Conservation (phyloP, 2,888 invertebrate genomes). For the Agrotis exclamationis region DNA sequence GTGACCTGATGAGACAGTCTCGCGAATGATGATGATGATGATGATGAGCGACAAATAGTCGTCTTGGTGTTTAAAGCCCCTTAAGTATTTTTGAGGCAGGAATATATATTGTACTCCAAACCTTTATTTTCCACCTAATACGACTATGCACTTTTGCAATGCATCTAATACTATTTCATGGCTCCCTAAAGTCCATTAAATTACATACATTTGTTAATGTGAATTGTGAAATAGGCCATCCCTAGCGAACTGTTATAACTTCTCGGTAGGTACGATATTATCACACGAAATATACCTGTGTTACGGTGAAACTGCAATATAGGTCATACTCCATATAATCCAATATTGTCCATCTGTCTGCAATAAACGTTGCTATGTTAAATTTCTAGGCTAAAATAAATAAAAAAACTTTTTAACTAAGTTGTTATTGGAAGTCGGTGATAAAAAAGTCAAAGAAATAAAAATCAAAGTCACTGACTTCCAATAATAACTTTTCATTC, state of each 20-base stretch:
- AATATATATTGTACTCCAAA: background rate
- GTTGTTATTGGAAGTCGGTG: no score
- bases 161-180: slow-evolving; percentile 43
- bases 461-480: no score
- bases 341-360: no score
- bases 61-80: no score
- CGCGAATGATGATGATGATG: no score
- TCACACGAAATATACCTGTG: slow-evolving; percentile 43
- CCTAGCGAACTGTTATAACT: slow-evolving; percentile 59
- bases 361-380: background rate
- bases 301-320: background rate
- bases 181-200: slow-evolving; percentile 53
- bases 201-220: slow-evolving; percentile 52
- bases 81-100: no score
- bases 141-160: slow-evolving; percentile 43
- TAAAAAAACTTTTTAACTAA: no score
- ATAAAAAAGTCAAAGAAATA: no score
- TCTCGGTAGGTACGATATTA: slow-evolving; percentile 48
- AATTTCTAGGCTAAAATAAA: background rate
- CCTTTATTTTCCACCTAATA: background rate
- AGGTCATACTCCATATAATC: no score
- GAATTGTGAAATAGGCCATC: slow-evolving; percentile 51
- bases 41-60: no score
- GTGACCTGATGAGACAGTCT: no score
- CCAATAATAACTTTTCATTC: no score